These are phyloP conservation scores for Melinaea menophilus DNA, from an alignment of 2,888 invertebrate species.

Conservation along the genomic window DNA sequence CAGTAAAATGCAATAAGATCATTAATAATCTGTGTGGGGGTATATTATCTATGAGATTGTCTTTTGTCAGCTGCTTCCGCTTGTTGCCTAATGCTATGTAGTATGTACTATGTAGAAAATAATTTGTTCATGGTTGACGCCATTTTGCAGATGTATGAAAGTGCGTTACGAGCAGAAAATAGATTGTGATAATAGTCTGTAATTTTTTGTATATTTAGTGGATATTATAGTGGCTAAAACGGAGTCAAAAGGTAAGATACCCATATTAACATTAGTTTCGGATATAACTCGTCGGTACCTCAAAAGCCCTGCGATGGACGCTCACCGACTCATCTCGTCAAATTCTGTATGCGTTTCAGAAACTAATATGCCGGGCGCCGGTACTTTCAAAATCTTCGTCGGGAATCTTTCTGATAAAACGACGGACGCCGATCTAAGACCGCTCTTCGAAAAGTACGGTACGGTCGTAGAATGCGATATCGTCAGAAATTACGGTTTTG, in stretches of 20 bases:
- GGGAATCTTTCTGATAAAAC: conserved; percentile 97
- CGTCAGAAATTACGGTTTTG: conserved; percentile 99
- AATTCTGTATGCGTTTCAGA: conserved; percentile 78
- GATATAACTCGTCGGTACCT: conserved; percentile 40
- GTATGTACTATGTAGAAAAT: background rate
- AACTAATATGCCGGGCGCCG: conserved; percentile 91
- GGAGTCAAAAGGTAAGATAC: conserved; percentile 38
- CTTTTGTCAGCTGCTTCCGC: conserved; percentile 12
- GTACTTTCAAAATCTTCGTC: conserved; percentile 98
- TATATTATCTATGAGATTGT: conserved; percentile 4
- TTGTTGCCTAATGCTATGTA: conserved; percentile 7
- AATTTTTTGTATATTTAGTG: conserved; percentile 31
- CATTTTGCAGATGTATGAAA: conserved; percentile 37
- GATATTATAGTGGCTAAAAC: conserved; percentile 29
- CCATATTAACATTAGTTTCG: conserved; percentile 14
- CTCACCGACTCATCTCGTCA: conserved; percentile 73
- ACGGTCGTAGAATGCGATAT: conserved; percentile 98
- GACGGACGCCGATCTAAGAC: conserved; percentile 90
- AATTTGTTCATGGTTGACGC: conserved; percentile 27
- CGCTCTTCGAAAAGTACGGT: conserved; percentile 98
- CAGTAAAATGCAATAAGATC: no score
- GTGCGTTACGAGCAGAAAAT: conserved; percentile 16
- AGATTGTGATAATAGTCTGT: conserved; percentile 28
- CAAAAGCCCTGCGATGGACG: conserved; percentile 54
- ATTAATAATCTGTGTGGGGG: no score